Conservation (phyloP, 1,140 invertebrate genomes). For the Nylanderia fulva region DNA sequence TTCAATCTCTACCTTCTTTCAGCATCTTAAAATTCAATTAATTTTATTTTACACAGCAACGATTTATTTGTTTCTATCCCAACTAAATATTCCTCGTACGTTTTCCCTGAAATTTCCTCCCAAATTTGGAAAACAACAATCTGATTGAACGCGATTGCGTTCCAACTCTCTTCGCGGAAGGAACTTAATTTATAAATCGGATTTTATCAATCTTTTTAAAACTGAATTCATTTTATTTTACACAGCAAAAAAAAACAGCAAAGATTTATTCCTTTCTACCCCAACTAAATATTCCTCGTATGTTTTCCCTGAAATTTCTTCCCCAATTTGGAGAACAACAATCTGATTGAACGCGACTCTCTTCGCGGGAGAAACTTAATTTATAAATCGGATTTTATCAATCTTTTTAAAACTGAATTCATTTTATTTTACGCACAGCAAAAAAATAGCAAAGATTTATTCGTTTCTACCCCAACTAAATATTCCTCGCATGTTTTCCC, state of each 20-base stretch:
- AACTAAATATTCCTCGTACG: background rate
- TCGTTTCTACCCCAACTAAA: background rate
- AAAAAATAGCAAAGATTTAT: background rate
- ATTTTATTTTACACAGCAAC: too few species aligned
- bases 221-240: too few species aligned
- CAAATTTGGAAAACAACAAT: background rate
- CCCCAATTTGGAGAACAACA: background rate
- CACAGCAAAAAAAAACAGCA: too few species aligned
- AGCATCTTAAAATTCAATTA: background rate
- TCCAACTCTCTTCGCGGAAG: constrained; percentile 6
- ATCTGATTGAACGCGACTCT: background rate
- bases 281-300: background rate
- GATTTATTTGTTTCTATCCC: background rate
- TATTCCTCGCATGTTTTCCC: background rate
- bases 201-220: too few species aligned
- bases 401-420: too few species aligned
- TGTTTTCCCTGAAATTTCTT: background rate
- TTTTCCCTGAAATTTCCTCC: background rate
- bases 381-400: too few species aligned
- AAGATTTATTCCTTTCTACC: background rate
- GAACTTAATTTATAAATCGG: too few species aligned
- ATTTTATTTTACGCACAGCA: too few species aligned
- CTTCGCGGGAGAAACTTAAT: constrained; percentile 40
- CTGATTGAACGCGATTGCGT: background rate
- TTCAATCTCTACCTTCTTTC: background rate